A percentile compares a stretch with the other conserved stretches of the same genome.
These are phyloP conservation scores for Bucco capensis DNA, from an alignment of 2,113 vertebrate species.

Conservation along the genomic window DNA sequence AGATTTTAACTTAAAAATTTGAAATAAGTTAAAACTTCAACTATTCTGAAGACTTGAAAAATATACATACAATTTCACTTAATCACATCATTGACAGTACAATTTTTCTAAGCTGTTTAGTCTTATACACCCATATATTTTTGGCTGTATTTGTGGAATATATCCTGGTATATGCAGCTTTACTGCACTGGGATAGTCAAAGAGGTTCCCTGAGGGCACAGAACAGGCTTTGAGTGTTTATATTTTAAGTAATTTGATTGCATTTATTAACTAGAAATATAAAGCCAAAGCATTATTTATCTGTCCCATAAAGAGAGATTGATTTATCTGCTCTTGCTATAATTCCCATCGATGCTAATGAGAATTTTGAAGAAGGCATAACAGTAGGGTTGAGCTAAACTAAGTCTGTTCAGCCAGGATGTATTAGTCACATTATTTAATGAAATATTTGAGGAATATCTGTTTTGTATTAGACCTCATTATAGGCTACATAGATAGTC, in stretches of 20 bases:
- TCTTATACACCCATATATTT: slow-evolving; percentile 53
- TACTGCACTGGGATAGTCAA: slow-evolving; percentile 41
- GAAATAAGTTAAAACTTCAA: slow-evolving; percentile 74
- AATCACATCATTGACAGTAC: slow-evolving; percentile 58
- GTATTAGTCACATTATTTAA: slow-evolving; percentile 40
- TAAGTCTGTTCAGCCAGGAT: slow-evolving; percentile 8
- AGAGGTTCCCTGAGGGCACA: slow-evolving; percentile 69
- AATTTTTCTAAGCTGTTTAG: slow-evolving; percentile 54
- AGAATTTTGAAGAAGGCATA: slow-evolving; percentile 6
- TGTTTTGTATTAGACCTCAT: slow-evolving; percentile 5
- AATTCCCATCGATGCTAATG: neutral
- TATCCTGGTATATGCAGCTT: slow-evolving; percentile 50
- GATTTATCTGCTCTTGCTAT: slow-evolving; percentile 10
- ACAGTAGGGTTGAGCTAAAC: neutral
- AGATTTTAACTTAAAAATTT: slow-evolving; percentile 69
- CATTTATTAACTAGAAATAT: slow-evolving; percentile 16
- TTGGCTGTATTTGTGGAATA: slow-evolving; percentile 43
- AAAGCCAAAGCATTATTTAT: slow-evolving; percentile 13
- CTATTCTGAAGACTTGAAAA: slow-evolving; percentile 64
- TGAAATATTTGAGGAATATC: slow-evolving; percentile 33
- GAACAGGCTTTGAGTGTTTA: slow-evolving; percentile 57
- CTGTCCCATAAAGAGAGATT: neutral
- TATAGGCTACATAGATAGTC: neutral
- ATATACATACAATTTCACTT: slow-evolving; percentile 62
- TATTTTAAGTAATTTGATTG: slow-evolving; percentile 28